Evolutionary conservation across 2,888 invertebrate species (phyloP).

Genomic region (Patella depressa): DNA sequence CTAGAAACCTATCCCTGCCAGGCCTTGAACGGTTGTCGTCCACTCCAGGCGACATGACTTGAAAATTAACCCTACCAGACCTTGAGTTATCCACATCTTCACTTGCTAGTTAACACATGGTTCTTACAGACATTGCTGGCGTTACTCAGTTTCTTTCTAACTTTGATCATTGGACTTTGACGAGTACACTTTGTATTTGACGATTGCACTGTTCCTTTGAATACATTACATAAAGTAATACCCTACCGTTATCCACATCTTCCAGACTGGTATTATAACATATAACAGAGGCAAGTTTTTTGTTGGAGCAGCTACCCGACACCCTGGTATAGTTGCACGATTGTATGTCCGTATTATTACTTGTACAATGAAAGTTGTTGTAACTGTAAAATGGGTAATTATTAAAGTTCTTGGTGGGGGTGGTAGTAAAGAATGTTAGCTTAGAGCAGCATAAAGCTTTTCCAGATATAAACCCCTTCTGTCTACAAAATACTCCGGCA

Average conservation of each 20-base stretch:
- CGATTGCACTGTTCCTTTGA: no score
- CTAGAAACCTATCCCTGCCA: no score
- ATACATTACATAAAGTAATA: no score
- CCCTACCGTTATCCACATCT: not conserved
- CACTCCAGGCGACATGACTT: no score
- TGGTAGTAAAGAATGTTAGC: not conserved
- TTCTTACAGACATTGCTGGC: no score
- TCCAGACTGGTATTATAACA: conserved; percentile 31
- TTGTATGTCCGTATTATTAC: conserved; percentile 42
- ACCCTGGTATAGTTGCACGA: conserved; percentile 30
- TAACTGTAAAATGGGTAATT: conserved; percentile 33
- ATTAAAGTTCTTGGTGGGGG: conserved; percentile 41
- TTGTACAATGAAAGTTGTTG: conserved; percentile 47
- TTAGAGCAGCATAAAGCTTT: conserved; percentile 38
- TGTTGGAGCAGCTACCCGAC: conserved; percentile 34
- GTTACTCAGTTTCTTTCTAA: no score
- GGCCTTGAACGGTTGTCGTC: no score
- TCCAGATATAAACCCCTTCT: conserved; percentile 73
- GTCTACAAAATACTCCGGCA: conserved; percentile 46
- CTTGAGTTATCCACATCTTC: no score
- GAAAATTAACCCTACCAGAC: no score
- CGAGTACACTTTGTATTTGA: no score
- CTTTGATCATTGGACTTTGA: no score
- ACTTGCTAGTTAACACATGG: no score
- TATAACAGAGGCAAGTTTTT: conserved; percentile 45